These are phyloP conservation scores for Lycaena phlaeas DNA, from an alignment of 2,888 invertebrate species.

Conservation along the genomic window DNA sequence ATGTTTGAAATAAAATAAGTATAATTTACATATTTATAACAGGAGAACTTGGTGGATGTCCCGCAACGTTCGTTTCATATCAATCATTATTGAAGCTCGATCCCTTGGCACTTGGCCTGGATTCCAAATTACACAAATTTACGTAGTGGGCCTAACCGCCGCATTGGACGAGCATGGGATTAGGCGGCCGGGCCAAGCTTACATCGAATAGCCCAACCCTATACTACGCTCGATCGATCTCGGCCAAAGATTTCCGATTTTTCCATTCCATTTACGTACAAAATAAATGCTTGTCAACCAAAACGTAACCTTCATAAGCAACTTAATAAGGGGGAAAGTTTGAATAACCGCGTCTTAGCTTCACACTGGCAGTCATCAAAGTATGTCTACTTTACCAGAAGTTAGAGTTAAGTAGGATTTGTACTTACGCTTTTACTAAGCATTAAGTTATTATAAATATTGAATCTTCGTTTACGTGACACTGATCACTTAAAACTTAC, in stretches of 20 bases:
- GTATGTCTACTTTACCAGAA: conserved; percentile 64
- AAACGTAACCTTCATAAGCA: conserved; percentile 48
- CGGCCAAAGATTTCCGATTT: conserved; percentile 34
- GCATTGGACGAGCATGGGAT: conserved; percentile 55
- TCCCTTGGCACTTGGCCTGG: conserved; percentile 72
- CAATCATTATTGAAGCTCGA: conserved; percentile 63
- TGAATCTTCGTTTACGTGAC: neutral
- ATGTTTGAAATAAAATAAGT: too few relatives aligned
- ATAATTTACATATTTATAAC: too few relatives aligned
- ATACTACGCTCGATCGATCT: conserved; percentile 54
- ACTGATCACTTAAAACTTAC: neutral
- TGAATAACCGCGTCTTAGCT: conserved; percentile 58
- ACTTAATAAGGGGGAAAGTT: conserved; percentile 68
- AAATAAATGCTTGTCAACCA: conserved; percentile 31
- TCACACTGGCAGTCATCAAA: conserved; percentile 59
- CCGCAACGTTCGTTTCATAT: conserved; percentile 56
- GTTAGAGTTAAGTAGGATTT: conserved; percentile 68
- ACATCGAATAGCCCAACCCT: conserved; percentile 46
- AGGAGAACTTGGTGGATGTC: too few relatives aligned
- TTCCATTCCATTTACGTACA: conserved; percentile 33
- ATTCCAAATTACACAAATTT: conserved; percentile 71
- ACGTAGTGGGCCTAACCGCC: conserved; percentile 60
- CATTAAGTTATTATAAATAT: conserved; percentile 7
- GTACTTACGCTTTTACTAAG: conserved; percentile 40
- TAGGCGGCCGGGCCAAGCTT: conserved; percentile 55